phyloP scores from a whole-genome alignment of 2,113 vertebrate species.

The Smithornis capensis region DNA sequence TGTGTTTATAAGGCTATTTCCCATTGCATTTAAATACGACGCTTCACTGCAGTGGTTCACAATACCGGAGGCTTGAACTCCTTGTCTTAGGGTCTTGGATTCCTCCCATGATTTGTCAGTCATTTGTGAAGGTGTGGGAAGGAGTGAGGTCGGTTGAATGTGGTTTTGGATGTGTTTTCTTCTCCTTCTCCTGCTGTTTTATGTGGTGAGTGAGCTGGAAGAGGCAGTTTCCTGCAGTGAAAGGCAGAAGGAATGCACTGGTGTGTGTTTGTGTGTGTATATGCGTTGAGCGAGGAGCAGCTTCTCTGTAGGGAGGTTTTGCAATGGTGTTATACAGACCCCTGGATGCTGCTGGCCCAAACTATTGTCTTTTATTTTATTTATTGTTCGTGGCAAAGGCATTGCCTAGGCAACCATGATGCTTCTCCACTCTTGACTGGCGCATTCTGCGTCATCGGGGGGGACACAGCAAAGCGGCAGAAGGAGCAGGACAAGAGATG shows the following conservation, averaged over 20 bases:
- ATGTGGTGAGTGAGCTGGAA: background rate
- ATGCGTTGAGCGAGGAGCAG: background rate
- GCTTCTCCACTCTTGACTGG: background rate
- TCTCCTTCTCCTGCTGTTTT: background rate
- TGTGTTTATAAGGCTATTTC: background rate
- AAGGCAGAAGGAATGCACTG: background rate
- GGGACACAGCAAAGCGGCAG: background rate
- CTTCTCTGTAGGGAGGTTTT: background rate
- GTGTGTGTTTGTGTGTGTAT: too few species aligned
- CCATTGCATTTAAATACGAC: background rate
- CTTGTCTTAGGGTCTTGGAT: background rate
- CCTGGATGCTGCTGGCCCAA: background rate
- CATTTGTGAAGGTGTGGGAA: background rate
- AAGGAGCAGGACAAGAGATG: background rate
- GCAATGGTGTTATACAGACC: background rate
- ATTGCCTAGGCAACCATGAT: slow-evolving; percentile 44
- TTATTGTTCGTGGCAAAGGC: slow-evolving; percentile 7
- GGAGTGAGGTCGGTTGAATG: background rate
- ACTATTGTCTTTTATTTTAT: background rate
- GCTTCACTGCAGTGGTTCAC: background rate
- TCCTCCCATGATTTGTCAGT: background rate
- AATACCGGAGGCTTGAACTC: background rate
- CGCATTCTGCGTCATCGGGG: background rate
- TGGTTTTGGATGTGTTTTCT: background rate
- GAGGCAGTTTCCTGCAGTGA: background rate